Conservation (phyloP, 2,888 invertebrate species). For the Chirona hameri region DNA sequence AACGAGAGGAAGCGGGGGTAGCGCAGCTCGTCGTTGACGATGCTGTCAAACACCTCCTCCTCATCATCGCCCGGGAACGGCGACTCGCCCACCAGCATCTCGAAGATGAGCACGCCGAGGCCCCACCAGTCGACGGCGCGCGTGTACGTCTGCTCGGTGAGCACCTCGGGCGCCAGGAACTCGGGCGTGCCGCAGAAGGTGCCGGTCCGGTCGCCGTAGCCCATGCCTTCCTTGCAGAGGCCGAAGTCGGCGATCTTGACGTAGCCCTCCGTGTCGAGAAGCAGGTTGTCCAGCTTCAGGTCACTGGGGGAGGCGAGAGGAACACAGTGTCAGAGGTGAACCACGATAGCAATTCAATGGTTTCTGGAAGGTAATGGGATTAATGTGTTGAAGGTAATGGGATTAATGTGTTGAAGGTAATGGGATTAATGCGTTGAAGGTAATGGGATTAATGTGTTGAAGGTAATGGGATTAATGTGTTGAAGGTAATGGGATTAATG, state of each 20-base stretch:
- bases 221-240: conserved; percentile 98
- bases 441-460: no score
- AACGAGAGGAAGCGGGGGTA: conserved; percentile 96
- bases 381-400: no score
- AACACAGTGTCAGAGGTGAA: not conserved
- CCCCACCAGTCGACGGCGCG: conserved; percentile 99
- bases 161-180: conserved; percentile 95
- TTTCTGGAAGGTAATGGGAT: no score
- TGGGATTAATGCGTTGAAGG: no score
- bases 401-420: no score
- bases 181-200: conserved; percentile 99
- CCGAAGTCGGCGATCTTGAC: conserved; percentile 99
- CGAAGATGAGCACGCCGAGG: conserved; percentile 96
- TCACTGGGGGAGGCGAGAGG: conserved; percentile 60
- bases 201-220: conserved; percentile 93
- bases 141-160: conserved; percentile 97
- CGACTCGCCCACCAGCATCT: conserved; percentile 99
- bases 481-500: no score
- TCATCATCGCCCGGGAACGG: conserved; percentile 99
- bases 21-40: conserved; percentile 98
- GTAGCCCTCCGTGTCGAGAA: conserved; percentile 96
- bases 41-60: conserved; percentile 99
- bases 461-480: no score
- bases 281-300: conserved; percentile 95
- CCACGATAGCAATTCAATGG: not conserved